Percentiles rank a stretch among this genome's conserved stretches.
Conservation (phyloP, 2,797 vertebrate genomes). For the Microctenopoma steveboyesi region DNA sequence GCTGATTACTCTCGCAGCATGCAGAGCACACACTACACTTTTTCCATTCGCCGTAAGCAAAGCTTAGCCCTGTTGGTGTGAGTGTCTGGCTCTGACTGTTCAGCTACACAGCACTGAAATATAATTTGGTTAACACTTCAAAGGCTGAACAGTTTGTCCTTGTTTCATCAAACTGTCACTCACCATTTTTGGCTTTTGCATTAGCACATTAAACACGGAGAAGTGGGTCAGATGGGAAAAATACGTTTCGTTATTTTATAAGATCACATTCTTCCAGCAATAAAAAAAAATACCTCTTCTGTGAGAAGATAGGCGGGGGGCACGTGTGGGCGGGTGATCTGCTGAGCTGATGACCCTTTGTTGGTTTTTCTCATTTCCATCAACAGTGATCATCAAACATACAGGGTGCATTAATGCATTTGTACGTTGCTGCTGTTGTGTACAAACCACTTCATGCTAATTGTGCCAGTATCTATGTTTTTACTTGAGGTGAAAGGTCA, state of each 20-base stretch:
- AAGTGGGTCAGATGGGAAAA: conserved; percentile 51
- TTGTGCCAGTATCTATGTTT: conserved; percentile 1
- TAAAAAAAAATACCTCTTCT: too few relatives aligned
- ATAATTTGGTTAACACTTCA: conserved; percentile 30
- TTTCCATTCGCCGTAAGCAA: conserved; percentile 8
- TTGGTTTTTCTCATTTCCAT: conserved; percentile 28
- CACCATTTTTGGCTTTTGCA: conserved; percentile 30
- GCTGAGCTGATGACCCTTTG: conserved; percentile 17
- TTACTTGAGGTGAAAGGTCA: background rate
- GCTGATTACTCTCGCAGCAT: conserved; percentile 6
- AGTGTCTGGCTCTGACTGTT: background rate
- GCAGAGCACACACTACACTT: conserved; percentile 2
- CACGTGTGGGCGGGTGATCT: background rate
- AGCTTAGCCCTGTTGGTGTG: background rate
- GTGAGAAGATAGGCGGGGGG: too few relatives aligned
- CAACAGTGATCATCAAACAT: conserved; percentile 1
- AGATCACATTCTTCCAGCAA: conserved; percentile 25
- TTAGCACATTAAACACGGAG: conserved; percentile 51
- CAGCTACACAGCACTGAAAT: conserved; percentile 12
- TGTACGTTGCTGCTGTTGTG: background rate
- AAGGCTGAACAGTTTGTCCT: conserved; percentile 33
- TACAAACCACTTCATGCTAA: conserved; percentile 4
- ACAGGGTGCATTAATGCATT: conserved; percentile 1
- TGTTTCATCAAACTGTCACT: conserved; percentile 44
- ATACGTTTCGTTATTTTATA: conserved; percentile 25